Evolutionary conservation across 2,113 vertebrate species (phyloP), one percentile per base, ranked within the genome.

Genomic region (Poeciliopsis prolifica): DNA sequence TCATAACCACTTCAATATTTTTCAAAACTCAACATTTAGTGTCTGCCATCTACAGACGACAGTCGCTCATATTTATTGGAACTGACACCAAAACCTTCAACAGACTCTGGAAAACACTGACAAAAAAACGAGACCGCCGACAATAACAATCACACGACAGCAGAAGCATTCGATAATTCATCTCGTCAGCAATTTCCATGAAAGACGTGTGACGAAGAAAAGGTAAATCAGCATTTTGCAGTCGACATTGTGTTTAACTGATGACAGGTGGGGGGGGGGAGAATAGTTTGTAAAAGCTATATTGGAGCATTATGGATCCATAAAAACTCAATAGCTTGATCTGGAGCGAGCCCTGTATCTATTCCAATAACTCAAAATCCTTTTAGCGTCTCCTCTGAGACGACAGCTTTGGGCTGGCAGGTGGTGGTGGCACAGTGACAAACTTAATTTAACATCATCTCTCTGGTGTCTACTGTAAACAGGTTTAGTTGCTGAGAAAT

Each of bases 281-380:
- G 7, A 58, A 17, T 58, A 9, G 51, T 58, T 58, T 58, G 7
- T 58, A n/a, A 24, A n/a, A 58, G 51, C 51, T 58, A 58, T n/a
- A 58, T 58, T 58, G 51, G 24, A 58, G 10, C 24, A 58, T 58
- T 3, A 24, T 58, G 24, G 51, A 58, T 58, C 51, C 24, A 58
- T 58, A n/a, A 58, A 58, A 58, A 58, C 51, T 58, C 51, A 58
- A n/a, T 58, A 58, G 51, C 51, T 24, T 58, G 51, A 58, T 58
- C 51, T 58, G 22, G 51, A 58, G 51, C 24, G 51, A 58, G 24
- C 24, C 22, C 24, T 2, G 22, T 58, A 58, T 58, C 22, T 58
- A 9, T 58, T 58, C 24, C 51, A 58, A 58, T 58, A 58, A 58
- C 51, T 58, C 51, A 24, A 58, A 58, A 58, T 24, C 51, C 24